A percentile compares a stretch with the other conserved stretches of the same genome.
Conservation (phyloP, 2,113 vertebrate genomes). For the Phalacrocorax carbo region DNA sequence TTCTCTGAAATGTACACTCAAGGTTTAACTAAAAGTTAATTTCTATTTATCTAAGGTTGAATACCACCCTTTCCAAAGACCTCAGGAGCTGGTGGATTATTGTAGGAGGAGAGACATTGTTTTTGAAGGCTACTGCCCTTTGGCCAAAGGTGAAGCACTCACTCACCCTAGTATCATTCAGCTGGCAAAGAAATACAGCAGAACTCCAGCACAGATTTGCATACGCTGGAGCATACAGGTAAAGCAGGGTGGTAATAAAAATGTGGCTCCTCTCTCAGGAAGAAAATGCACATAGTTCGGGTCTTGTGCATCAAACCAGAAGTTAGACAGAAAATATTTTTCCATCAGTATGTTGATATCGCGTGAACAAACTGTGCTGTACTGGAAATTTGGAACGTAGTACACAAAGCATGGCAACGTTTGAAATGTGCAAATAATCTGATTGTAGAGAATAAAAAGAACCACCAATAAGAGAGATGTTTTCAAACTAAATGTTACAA, state of each 20-base stretch:
- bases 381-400: background rate
- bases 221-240: constrained; percentile 76
- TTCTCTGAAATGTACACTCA: background rate
- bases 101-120: constrained; percentile 73
- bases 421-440: background rate
- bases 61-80: constrained; percentile 83
- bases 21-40: background rate
- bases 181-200: constrained; percentile 73
- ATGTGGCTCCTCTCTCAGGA: background rate
- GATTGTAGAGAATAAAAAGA: background rate
- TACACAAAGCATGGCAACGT: background rate
- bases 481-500: background rate
- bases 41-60: constrained; percentile 60
- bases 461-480: background rate
- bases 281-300: background rate
- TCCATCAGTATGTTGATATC: background rate
- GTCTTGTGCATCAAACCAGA: background rate
- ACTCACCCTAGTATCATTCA: constrained; percentile 66
- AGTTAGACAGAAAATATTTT: background rate
- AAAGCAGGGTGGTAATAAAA: background rate
- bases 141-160: constrained; percentile 77
- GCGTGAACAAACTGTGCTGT: background rate
- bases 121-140: constrained; percentile 80
- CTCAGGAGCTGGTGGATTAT: constrained; percentile 72
- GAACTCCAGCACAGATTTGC: constrained; percentile 78